Conservation (phyloP, 2,113 vertebrate species). For the Indicator maculatus region DNA sequence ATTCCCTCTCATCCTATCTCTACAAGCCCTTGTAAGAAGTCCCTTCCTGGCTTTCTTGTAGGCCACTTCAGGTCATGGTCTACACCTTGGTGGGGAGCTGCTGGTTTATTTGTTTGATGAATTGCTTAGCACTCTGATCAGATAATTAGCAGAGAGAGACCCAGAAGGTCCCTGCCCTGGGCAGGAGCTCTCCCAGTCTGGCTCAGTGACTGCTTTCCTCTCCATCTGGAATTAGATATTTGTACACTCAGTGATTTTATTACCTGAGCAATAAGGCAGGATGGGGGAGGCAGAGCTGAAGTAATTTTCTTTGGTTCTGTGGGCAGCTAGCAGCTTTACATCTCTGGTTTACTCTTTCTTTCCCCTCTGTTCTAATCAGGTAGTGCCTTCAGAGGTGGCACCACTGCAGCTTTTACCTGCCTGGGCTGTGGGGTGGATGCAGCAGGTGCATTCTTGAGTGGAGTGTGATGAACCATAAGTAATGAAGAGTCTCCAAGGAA, state of each 20-base stretch:
- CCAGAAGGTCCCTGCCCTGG: background rate
- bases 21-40: no score
- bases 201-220: background rate
- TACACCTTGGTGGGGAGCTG: background rate
- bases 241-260: background rate
- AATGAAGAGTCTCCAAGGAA: background rate
- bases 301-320: background rate
- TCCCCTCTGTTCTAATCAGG: background rate
- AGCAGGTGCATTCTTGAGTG: background rate
- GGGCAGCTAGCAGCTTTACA: background rate
- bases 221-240: background rate
- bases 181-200: background rate
- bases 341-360: background rate
- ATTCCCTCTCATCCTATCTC: no score
- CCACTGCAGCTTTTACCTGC: background rate
- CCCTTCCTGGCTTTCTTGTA: no score
- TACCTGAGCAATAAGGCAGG: background rate
- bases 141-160: background rate
- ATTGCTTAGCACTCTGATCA: background rate
- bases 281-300: background rate
- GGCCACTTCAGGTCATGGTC: background rate
- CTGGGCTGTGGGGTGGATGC: rapidly evolving
- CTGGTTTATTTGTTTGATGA: background rate
- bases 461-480: background rate
- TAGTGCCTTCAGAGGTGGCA: background rate